phyloP scores from a whole-genome alignment of 1,140 invertebrate species.

The Battus philenor region DNA sequence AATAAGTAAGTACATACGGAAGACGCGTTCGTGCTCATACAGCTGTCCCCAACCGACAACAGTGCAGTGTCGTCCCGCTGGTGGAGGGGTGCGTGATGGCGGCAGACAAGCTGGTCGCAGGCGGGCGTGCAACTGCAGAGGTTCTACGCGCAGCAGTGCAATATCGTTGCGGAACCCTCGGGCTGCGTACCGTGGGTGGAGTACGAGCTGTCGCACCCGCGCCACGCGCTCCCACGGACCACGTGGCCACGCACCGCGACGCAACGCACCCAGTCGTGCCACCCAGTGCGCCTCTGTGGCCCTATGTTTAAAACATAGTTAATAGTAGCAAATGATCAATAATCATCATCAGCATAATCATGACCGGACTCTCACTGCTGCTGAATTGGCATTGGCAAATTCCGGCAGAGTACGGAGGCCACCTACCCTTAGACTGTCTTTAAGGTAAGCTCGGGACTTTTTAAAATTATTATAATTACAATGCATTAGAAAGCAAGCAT shows the following conservation, averaged over 20 bases:
- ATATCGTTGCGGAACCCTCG: slow-evolving; percentile 89
- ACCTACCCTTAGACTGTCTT: too few relatives aligned
- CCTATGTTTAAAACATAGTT: slow-evolving; percentile 57
- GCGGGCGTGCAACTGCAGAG: slow-evolving; percentile 83
- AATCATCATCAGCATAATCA: too few relatives aligned
- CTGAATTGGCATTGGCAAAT: too few relatives aligned
- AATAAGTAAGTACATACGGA: slow-evolving; percentile 81
- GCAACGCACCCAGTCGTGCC: slow-evolving; percentile 83
- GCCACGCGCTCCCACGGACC: slow-evolving; percentile 85
- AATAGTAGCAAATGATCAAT: background rate
- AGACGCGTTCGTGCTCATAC: slow-evolving; percentile 86
- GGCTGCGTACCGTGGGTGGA: slow-evolving; percentile 87
- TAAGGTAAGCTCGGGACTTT: too few relatives aligned
- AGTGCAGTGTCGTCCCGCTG: slow-evolving; percentile 82
- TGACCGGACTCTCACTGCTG: too few relatives aligned
- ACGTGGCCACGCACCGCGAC: slow-evolving; percentile 82
- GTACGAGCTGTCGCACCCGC: slow-evolving; percentile 78
- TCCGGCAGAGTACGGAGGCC: too few relatives aligned
- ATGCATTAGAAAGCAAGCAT: too few relatives aligned
- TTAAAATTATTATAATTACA: too few relatives aligned
- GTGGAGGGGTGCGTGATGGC: slow-evolving; percentile 69
- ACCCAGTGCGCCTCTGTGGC: slow-evolving; percentile 87
- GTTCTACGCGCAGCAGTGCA: slow-evolving; percentile 80
- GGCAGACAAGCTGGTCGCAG: slow-evolving; percentile 86
- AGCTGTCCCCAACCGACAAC: slow-evolving; percentile 90